Evolutionary conservation across 2,113 vertebrate species (phyloP), one percentile per base, ranked within the genome.

Genomic region (Callaeas wilsoni): DNA sequence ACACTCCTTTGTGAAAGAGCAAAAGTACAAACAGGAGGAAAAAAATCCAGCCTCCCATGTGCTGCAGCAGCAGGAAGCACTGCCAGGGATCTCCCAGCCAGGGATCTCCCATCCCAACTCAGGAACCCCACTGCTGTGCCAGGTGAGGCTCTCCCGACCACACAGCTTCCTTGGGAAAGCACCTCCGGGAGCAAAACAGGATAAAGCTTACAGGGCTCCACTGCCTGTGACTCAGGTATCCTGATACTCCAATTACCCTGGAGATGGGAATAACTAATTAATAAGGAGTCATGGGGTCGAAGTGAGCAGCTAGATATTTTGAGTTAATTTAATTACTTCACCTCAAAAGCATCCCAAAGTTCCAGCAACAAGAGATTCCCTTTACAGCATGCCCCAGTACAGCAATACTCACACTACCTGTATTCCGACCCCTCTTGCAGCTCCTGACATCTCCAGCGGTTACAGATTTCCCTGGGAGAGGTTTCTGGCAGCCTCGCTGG

Each of bases 281-380:
- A 94, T 14, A 80, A 44, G 55, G 59, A 90, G 87, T 49, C 50
- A 14, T 3, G 35, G 63, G 87, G 85, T 69, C 1, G 1, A 49
- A 64, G 32, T 1, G 9, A 96, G 77, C 57, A 57, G 78, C 22
- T 33, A 69, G 62, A 50, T 91, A 65, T 65, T 93, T 83, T 35
- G 59, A 53, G 86, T 73, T 71, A 33, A 86, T 63, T 94, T 76
- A 84, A 96, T 94, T 91, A 87, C 87, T 85, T 89, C 67, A 83
- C 65, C 81, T 93, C 75, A 4, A 67, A 90, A 78, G 32, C 44
- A 30, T 78, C 84, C 60, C 65, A 20, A 76, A 87, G 92, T 71
- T 55, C 46, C 27, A 85, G 78, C 89, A 73, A 11, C 33, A 30
- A 41, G 59, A 83, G 56, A 70, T 65, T 70, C 59, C 52, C 50